A percentile compares a stretch with the other conserved stretches of the same genome.
Evolutionary conservation across 2,113 vertebrate species (phyloP).

Genomic region (Laticauda laticaudata): DNA sequence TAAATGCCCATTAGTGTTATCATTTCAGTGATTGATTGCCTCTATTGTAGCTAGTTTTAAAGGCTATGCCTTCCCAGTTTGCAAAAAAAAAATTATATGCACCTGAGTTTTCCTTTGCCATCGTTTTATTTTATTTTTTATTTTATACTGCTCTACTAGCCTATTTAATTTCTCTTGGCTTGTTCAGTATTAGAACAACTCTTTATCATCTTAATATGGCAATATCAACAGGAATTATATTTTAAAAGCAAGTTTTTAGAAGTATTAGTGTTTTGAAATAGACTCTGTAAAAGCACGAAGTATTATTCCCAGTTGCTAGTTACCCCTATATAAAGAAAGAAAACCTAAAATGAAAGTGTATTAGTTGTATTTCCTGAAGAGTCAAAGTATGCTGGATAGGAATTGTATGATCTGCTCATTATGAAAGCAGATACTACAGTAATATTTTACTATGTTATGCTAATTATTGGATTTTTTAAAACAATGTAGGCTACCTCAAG

Average conservation of each 20-base stretch:
- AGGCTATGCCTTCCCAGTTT: constrained; percentile 30
- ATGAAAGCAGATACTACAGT: not conserved
- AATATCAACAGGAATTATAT: not conserved
- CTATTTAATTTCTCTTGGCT: constrained; percentile 20
- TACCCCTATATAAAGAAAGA: not conserved
- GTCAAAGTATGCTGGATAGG: not conserved
- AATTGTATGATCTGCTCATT: not conserved
- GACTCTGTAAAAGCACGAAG: not conserved
- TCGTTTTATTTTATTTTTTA: not conserved
- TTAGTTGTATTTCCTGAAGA: not conserved
- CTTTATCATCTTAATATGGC: not conserved
- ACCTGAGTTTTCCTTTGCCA: constrained; percentile 16
- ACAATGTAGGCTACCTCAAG: not conserved
- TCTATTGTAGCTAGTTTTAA: constrained; percentile 49
- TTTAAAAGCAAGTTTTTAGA: not conserved
- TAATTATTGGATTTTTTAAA: not conserved
- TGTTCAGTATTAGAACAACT: not conserved
- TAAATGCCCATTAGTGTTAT: constrained; percentile 27
- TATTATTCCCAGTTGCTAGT: not conserved
- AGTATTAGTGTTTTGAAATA: not conserved
- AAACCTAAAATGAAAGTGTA: not conserved
- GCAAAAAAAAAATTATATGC: constrained; percentile 14
- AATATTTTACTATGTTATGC: not conserved
- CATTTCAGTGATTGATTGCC: constrained; percentile 57
- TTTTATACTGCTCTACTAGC: not conserved